Percentiles rank a stretch among this genome's conserved stretches.
Conservation (phyloP, 2,797 vertebrate species). For the Eremophila alpestris region DNA sequence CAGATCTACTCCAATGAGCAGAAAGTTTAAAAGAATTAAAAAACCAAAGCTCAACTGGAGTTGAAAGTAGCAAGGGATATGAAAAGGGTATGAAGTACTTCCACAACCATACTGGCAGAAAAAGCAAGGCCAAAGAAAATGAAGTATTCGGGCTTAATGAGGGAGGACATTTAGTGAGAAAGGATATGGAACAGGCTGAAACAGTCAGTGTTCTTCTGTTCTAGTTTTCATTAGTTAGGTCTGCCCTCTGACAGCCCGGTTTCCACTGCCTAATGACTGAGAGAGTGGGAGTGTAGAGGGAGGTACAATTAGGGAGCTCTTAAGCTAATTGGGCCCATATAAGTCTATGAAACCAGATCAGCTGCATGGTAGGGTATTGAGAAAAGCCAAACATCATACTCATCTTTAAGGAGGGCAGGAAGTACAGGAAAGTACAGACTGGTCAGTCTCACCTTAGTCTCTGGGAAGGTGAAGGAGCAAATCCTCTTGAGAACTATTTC, state of each 20-base stretch:
- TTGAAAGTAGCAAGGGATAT: not conserved
- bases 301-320: not conserved
- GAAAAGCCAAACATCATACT: not conserved
- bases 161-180: not conserved
- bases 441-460: not conserved
- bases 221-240: not conserved
- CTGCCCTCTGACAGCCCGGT: not conserved
- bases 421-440: not conserved
- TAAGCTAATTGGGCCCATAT: not conserved
- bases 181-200: not conserved
- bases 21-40: not conserved
- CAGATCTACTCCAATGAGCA: not conserved
- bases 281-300: not conserved
- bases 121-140: not conserved
- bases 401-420: not conserved
- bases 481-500: not conserved
- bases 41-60: not conserved
- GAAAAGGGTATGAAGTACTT: not conserved
- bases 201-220: not conserved
- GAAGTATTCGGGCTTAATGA: not conserved
- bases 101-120: not conserved
- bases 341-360: not conserved
- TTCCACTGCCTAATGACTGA: not conserved
- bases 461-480: not conserved
- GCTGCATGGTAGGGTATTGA: not conserved